A percentile compares a stretch with the other conserved stretches of the same genome.
Conservation (phyloP, 2,113 vertebrate genomes). For the Origma solitaria region DNA sequence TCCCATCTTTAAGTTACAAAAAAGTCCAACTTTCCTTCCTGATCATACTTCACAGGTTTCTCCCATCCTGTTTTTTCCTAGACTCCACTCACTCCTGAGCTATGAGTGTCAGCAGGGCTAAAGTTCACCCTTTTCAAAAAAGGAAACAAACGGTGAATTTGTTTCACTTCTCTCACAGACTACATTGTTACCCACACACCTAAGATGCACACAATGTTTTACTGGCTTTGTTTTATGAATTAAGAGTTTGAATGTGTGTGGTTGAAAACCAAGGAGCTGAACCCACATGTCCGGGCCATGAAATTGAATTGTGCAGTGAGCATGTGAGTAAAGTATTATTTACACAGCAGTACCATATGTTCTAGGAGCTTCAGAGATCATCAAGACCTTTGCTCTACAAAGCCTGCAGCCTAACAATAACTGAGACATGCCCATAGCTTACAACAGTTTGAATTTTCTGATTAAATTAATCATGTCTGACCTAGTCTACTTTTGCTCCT, state of each 20-base stretch:
- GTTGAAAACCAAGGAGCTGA: neutral
- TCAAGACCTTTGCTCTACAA: neutral
- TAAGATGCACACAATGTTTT: neutral
- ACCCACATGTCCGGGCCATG: accelerated
- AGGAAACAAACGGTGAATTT: neutral
- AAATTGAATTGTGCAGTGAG: neutral
- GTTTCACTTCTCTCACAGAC: neutral
- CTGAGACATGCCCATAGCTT: neutral
- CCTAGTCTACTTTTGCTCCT: neutral
- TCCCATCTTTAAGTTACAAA: neutral
- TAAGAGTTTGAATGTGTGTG: neutral
- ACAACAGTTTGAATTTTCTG: neutral
- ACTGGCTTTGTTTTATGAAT: neutral
- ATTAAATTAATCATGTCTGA: neutral
- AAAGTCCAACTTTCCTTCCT: neutral
- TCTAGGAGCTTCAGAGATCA: neutral
- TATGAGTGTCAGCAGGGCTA: accelerated
- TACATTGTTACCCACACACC: neutral
- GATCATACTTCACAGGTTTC: neutral
- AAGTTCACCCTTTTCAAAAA: neutral
- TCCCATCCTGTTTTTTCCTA: neutral
- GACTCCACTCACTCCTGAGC: neutral
- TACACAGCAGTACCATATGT: neutral
- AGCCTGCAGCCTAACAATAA: neutral
- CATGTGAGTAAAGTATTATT: neutral